Percentiles rank a stretch among this genome's conserved stretches.
These are phyloP conservation scores for Ernsta delagoae DNA, from an alignment of 2,888 invertebrate species.

Conservation along the genomic window DNA sequence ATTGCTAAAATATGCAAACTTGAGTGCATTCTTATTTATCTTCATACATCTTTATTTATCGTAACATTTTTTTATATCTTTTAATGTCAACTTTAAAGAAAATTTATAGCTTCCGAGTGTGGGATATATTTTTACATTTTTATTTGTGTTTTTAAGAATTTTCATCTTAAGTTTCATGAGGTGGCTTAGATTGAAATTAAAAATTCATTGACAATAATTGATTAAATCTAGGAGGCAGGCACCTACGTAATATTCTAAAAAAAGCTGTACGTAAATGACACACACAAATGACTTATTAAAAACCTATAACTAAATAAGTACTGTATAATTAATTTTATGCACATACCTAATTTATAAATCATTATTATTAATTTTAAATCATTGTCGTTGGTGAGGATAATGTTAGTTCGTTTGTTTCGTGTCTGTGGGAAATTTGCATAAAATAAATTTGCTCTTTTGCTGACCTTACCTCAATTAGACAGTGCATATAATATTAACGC, in stretches of 20 bases:
- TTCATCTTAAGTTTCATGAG: no score
- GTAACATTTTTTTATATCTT: neutral
- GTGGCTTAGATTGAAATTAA: no score
- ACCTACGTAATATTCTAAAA: no score
- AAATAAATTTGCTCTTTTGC: constrained; percentile 1
- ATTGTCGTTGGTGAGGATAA: constrained; percentile 4
- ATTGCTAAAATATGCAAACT: constrained; percentile 14
- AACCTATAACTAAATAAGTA: no score
- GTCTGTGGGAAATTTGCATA: neutral
- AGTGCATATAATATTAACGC: neutral
- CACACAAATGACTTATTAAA: no score
- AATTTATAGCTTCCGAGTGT: neutral
- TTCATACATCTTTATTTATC: neutral
- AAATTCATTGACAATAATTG: no score
- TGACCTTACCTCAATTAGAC: neutral
- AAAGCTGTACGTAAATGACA: no score
- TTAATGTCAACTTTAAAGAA: neutral
- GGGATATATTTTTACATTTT: no score
- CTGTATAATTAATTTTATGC: no score
- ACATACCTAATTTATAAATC: no score
- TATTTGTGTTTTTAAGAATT: no score
- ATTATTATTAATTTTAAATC: neutral
- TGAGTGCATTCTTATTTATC: neutral
- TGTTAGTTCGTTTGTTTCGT: neutral
- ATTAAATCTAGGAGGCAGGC: no score